Percentiles rank a stretch among this genome's conserved stretches.
Conservation (phyloP, 2,113 vertebrate genomes). For the Mormyrus lacerda region DNA sequence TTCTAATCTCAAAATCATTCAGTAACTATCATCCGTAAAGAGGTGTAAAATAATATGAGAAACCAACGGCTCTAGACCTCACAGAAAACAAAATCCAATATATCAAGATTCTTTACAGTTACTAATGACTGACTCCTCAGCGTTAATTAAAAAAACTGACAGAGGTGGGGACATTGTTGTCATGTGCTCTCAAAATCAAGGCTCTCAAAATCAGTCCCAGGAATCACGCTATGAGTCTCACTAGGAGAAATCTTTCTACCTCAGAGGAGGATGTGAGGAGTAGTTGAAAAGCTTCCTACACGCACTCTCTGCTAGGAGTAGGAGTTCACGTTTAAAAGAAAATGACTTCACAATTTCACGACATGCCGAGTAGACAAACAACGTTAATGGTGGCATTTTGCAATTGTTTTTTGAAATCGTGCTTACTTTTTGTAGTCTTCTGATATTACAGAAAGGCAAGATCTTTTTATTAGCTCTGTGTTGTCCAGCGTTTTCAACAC, state of each 20-base stretch:
- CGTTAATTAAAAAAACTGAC: too few species aligned
- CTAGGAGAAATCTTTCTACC: not conserved
- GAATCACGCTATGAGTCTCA: not conserved
- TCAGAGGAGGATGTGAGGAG: not conserved
- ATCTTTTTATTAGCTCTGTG: too few species aligned
- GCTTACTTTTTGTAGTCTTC: not conserved
- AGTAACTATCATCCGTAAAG: too few species aligned
- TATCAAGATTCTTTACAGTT: too few species aligned
- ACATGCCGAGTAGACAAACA: not conserved
- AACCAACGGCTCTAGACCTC: too few species aligned
- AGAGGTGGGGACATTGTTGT: too few species aligned
- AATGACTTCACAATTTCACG: not conserved
- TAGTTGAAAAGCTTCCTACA: not conserved
- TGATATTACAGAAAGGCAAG: not conserved
- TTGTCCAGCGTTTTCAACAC: too few species aligned
- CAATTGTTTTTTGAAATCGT: not conserved
- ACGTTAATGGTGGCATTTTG: not conserved
- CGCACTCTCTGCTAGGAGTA: not conserved
- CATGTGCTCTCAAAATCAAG: not conserved
- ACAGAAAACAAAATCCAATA: too few species aligned
- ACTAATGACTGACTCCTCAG: too few species aligned
- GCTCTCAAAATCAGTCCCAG: not conserved
- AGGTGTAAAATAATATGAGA: too few species aligned
- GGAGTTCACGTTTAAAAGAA: not conserved
- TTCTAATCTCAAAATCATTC: too few species aligned